A percentile compares a stretch with the other conserved stretches of the same genome.
Conservation (phyloP, 35 echinoderm and acorn worm genomes). For the Ophioderma brevispina region DNA sequence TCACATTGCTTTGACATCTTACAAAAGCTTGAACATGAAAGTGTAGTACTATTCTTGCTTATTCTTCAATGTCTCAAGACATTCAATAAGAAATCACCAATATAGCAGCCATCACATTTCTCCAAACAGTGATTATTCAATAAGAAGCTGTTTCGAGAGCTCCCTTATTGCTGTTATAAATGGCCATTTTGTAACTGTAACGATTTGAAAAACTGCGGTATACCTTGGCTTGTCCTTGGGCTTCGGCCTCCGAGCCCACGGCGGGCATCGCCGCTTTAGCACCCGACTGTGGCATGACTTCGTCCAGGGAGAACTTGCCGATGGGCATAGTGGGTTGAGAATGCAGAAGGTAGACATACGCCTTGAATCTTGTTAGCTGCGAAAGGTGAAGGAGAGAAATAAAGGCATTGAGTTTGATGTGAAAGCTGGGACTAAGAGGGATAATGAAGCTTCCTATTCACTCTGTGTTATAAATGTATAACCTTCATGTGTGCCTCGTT, state of each 20-base stretch:
- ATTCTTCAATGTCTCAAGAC: too few species aligned
- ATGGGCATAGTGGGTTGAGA: constrained; percentile 52
- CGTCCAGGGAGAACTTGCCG: constrained; percentile 20
- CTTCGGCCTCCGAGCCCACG: neutral
- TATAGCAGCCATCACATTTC: too few species aligned
- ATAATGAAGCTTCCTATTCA: too few species aligned
- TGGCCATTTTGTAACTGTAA: constrained; percentile 98
- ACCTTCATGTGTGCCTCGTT: too few species aligned
- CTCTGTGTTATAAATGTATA: too few species aligned
- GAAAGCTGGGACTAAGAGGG: too few species aligned
- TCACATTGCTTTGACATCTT: too few species aligned
- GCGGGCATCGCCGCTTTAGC: neutral
- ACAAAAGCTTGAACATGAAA: too few species aligned
- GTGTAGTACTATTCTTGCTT: too few species aligned
- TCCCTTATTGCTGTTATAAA: constrained; percentile 67
- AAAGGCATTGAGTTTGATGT: too few species aligned
- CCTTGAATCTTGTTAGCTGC: constrained; percentile 85
- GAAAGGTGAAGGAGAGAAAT: neutral
- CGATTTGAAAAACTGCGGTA: constrained; percentile 92
- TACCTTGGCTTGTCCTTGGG: constrained; percentile 74
- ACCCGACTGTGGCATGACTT: constrained; percentile 30
- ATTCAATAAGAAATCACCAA: too few species aligned
- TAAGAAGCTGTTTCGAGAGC: neutral
- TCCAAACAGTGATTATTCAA: too few species aligned
- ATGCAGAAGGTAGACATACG: constrained; percentile 75